phyloP scores from a whole-genome alignment of 2,888 invertebrate genomes.

The Apotomis turbidana region DNA sequence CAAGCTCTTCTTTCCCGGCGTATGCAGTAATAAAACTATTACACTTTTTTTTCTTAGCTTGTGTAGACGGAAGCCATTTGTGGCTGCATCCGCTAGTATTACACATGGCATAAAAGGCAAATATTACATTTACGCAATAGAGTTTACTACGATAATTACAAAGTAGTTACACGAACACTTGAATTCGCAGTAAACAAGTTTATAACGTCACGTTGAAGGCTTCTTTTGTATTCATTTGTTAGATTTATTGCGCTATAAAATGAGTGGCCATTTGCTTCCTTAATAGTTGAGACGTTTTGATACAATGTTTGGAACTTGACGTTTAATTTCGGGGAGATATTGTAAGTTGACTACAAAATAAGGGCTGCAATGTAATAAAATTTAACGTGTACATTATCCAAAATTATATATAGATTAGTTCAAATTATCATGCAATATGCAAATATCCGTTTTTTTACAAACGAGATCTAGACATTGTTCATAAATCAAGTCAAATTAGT shows the following conservation, averaged over 20 bases:
- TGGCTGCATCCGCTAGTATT: neutral
- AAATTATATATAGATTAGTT: no score
- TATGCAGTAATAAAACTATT: no score
- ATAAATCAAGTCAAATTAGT: no score
- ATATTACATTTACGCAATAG: neutral
- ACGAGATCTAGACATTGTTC: no score
- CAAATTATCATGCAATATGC: no score
- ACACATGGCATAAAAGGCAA: neutral
- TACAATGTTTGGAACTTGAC: constrained; percentile 35
- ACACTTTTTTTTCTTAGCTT: no score
- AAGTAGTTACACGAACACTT: neutral
- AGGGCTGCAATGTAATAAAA: neutral
- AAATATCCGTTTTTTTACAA: no score
- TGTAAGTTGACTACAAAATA: constrained; percentile 6
- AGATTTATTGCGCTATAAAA: constrained; percentile 36
- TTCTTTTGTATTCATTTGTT: constrained; percentile 40
- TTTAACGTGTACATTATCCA: neutral
- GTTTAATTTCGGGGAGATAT: constrained; percentile 20
- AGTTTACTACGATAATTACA: neutral
- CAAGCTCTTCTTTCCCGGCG: no score
- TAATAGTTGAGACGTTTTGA: constrained; percentile 29
- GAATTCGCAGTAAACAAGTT: constrained; percentile 29
- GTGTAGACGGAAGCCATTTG: no score
- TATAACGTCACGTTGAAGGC: constrained; percentile 25
- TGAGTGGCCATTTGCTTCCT: constrained; percentile 35